Evolutionary conservation across 2,797 vertebrate genomes (phyloP).

Genomic region (Petrocephalus schoutedeni): DNA sequence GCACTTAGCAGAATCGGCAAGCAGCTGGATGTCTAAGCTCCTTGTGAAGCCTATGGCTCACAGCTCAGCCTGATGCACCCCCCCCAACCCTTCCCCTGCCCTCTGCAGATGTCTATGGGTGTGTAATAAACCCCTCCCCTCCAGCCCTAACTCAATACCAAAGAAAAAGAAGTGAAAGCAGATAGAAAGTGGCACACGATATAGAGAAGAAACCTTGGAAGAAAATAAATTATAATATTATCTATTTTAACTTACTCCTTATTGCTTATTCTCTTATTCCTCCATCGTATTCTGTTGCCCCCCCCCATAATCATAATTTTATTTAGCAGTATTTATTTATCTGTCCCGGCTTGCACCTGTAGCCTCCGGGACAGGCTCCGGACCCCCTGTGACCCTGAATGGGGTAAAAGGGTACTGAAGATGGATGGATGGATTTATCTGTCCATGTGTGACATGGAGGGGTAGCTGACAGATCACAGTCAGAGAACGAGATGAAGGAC

Average conservation of each 20-base stretch:
- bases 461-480: neutral
- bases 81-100: neutral
- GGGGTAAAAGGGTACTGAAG: too few species aligned
- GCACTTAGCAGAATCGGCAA: slow-evolving; percentile 83
- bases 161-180: neutral
- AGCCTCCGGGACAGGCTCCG: too few species aligned
- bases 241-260: neutral
- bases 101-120: neutral
- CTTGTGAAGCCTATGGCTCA: neutral
- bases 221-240: neutral
- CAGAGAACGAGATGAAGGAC: neutral
- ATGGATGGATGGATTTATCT: neutral
- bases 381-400: too few species aligned
- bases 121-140: neutral
- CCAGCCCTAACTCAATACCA: neutral
- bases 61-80: neutral
- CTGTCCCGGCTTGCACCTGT: neutral
- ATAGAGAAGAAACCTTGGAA: neutral
- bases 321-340: neutral
- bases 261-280: neutral
- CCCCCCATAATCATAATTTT: neutral
- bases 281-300: neutral
- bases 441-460: neutral
- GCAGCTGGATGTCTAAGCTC: slow-evolving; percentile 69
- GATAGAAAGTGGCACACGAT: neutral